These are phyloP conservation scores for Mantis religiosa DNA, from an alignment of 2,888 invertebrate species.

Conservation along the genomic window DNA sequence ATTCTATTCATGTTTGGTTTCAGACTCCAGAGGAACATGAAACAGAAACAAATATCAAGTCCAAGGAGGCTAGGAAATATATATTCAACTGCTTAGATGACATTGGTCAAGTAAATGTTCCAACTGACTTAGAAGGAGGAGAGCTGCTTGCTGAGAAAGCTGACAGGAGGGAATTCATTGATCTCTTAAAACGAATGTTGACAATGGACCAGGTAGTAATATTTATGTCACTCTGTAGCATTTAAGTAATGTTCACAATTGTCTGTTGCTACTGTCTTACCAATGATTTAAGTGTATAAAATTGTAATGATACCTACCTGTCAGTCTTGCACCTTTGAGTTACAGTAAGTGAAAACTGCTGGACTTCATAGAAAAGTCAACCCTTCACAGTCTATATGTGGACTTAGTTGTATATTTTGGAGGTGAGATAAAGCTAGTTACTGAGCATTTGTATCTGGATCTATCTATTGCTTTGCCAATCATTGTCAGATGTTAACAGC, in stretches of 20 bases:
- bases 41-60: slow-evolving; percentile 94
- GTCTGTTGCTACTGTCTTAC: not conserved
- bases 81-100: slow-evolving; percentile 99
- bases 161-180: slow-evolving; percentile 95
- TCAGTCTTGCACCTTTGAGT: too few relatives aligned
- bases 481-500: too few relatives aligned
- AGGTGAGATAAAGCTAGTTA: too few relatives aligned
- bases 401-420: too few relatives aligned
- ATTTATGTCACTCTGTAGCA: slow-evolving; percentile 38
- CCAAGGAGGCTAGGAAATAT: slow-evolving; percentile 98
- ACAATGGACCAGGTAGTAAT: slow-evolving; percentile 90
- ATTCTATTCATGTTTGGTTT: not conserved
- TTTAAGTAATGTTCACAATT: not conserved
- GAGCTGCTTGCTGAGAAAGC: slow-evolving; percentile 95
- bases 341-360: too few relatives aligned
- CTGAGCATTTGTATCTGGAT: too few relatives aligned
- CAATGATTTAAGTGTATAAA: not conserved
- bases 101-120: slow-evolving; percentile 94
- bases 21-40: slow-evolving; percentile 98
- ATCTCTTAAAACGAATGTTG: slow-evolving; percentile 95
- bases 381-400: too few relatives aligned
- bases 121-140: slow-evolving; percentile 94
- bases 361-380: too few relatives aligned
- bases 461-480: too few relatives aligned
- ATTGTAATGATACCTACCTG: too few relatives aligned